Percentiles rank a stretch among this genome's conserved stretches.
phyloP scores from a whole-genome alignment of 53 echinoderm and acorn worm genomes.

The Apostichopus leukothele region DNA sequence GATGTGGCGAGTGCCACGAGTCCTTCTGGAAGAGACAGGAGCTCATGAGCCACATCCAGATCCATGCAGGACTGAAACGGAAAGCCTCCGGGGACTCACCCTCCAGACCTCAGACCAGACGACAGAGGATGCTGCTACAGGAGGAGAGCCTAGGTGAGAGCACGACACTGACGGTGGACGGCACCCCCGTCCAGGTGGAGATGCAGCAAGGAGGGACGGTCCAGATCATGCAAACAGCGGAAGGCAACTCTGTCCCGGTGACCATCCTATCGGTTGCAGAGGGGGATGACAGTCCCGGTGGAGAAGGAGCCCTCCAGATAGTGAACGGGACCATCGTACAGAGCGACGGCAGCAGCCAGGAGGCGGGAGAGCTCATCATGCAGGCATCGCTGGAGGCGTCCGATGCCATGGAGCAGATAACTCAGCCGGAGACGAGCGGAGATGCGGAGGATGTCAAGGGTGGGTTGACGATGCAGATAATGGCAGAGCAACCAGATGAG shows the following conservation, averaged over 20 bases:
- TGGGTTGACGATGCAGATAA: slow-evolving; percentile 48
- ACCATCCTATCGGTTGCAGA: slow-evolving; percentile 83
- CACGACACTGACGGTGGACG: slow-evolving; percentile 63
- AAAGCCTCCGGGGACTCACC: slow-evolving; percentile 72
- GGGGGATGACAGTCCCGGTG: slow-evolving; percentile 69
- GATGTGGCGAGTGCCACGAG: slow-evolving; percentile 87
- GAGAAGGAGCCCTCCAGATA: slow-evolving; percentile 81
- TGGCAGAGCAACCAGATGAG: slow-evolving; percentile 39
- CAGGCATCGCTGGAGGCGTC: slow-evolving; percentile 26
- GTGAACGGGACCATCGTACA: slow-evolving; percentile 82
- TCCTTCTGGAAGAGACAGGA: slow-evolving; percentile 95
- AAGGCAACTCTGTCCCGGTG: slow-evolving; percentile 73
- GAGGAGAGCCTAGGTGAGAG: slow-evolving; percentile 51
- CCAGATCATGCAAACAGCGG: slow-evolving; percentile 73
- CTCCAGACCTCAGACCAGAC: slow-evolving; percentile 65
- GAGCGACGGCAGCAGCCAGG: slow-evolving; percentile 58
- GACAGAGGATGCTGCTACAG: slow-evolving; percentile 78
- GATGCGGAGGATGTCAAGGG: slow-evolving; percentile 41
- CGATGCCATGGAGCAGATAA: slow-evolving; percentile 27
- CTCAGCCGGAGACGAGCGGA: slow-evolving; percentile 37
- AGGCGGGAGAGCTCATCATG: slow-evolving; percentile 73
- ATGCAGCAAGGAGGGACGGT: slow-evolving; percentile 84
- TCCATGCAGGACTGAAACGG: slow-evolving; percentile 60
- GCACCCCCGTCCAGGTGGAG: slow-evolving; percentile 54
- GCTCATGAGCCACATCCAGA: slow-evolving; percentile 79